Percentiles rank a stretch among this genome's conserved stretches.
Evolutionary conservation across 2,113 vertebrate genomes (phyloP).

Genomic region (Eulacestoma nigropectus): DNA sequence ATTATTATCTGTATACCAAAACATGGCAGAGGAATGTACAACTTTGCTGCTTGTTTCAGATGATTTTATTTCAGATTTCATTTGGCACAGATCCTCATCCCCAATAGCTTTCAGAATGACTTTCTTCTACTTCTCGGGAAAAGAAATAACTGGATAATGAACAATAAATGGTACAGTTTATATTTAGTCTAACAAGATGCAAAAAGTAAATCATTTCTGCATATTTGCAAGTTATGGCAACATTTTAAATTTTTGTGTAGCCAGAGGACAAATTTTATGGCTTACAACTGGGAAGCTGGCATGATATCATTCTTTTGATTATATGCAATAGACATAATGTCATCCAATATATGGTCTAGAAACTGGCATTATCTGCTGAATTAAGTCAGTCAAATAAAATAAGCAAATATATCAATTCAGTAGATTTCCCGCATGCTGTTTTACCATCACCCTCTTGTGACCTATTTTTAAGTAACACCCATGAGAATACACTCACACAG

Average conservation of each 20-base stretch:
- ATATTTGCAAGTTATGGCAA: constrained; percentile 9
- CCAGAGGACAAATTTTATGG: background rate
- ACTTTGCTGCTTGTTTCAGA: background rate
- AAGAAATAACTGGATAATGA: background rate
- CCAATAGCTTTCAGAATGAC: background rate
- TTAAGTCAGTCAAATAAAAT: background rate
- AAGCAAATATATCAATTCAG: background rate
- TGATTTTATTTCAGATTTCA: background rate
- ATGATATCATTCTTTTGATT: background rate
- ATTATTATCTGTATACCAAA: background rate
- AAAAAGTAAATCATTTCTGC: background rate
- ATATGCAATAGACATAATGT: background rate
- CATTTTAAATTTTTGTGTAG: background rate
- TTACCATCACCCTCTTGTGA: background rate
- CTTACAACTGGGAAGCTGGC: background rate
- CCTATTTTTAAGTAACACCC: background rate
- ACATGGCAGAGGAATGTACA: background rate
- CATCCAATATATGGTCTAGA: background rate
- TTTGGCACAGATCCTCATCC: background rate
- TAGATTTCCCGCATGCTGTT: background rate
- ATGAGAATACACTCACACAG: background rate
- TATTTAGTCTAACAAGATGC: background rate
- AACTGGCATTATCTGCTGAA: background rate
- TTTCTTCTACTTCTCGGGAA: background rate
- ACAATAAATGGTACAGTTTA: background rate